Evolutionary conservation across 2,888 invertebrate genomes (phyloP).

Genomic region (Heteromyza rotundicornis): DNA sequence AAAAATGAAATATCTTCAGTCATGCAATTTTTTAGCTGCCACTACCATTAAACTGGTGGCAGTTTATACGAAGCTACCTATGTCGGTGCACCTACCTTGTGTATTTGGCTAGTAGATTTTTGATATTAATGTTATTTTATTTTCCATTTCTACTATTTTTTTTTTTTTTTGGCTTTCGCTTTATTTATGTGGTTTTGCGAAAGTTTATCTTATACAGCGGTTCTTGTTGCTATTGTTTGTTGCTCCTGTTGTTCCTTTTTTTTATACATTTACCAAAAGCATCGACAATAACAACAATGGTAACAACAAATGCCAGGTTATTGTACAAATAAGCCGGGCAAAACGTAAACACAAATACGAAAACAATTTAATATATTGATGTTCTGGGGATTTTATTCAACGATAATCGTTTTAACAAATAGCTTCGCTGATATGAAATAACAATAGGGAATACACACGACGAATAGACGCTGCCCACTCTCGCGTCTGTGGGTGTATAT

Average conservation of each 20-base stretch:
- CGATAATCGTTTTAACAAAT: conserved; percentile 54
- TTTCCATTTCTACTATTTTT: no score
- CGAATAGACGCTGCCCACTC: no score
- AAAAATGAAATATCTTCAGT: no score
- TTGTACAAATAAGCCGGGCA: background rate
- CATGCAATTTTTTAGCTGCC: conserved; percentile 4
- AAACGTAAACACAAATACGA: background rate
- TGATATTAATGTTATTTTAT: no score
- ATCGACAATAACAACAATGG: conserved; percentile 2
- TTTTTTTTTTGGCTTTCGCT: background rate
- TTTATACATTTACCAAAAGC: background rate
- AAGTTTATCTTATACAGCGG: background rate
- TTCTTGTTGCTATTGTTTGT: background rate
- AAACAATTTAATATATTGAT: conserved; percentile 8
- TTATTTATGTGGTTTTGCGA: background rate
- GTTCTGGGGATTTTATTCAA: conserved; percentile 31
- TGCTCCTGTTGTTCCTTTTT: background rate
- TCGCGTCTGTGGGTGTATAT: no score
- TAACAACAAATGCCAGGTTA: background rate
- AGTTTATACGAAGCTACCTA: background rate
- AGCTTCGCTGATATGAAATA: conserved; percentile 42
- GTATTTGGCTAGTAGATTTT: no score
- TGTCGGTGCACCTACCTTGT: background rate
- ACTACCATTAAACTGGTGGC: background rate
- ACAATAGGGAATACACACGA: conserved; percentile 12